Conservation (phyloP, 2,888 invertebrate genomes). For the Cheilosia urbana region DNA sequence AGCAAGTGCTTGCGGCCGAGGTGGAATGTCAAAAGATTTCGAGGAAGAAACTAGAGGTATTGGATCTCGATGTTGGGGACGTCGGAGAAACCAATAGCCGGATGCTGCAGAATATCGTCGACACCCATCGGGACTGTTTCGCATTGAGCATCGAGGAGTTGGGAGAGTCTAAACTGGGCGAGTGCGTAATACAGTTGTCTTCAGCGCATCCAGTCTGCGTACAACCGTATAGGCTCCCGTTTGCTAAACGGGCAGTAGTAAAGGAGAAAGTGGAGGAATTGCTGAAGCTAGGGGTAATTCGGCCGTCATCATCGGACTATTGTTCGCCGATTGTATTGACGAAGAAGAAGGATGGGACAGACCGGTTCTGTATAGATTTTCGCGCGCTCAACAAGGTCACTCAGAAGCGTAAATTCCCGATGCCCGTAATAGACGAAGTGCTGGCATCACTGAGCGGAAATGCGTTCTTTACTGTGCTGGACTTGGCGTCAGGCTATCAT, state of each 20-base stretch:
- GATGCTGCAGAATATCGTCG: neutral
- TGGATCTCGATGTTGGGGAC: neutral
- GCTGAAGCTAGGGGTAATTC: too few species aligned
- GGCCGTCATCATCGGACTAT: too few species aligned
- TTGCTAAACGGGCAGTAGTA: too few species aligned
- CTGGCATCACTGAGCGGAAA: constrained; percentile 17
- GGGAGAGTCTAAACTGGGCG: constrained; percentile 6
- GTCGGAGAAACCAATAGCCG: constrained; percentile 1
- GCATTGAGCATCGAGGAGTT: constrained; percentile 4
- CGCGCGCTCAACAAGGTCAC: constrained; percentile 26
- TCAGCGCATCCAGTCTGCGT: too few species aligned
- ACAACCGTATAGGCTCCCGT: too few species aligned
- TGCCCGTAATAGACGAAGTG: constrained; percentile 39
- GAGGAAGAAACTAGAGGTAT: neutral
- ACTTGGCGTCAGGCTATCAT: too few species aligned
- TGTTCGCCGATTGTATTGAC: constrained; percentile 75
- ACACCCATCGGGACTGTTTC: constrained; percentile 14
- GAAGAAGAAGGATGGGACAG: constrained; percentile 52
- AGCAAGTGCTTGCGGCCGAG: neutral
- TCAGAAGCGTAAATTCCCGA: constrained; percentile 33
- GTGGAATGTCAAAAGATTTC: neutral
- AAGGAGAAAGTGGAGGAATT: too few species aligned
- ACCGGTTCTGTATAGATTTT: constrained; percentile 79
- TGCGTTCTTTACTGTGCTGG: too few species aligned
- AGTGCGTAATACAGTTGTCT: neutral